Conservation (phyloP, 2,888 invertebrate genomes). For the Cheilosia grossa region DNA sequence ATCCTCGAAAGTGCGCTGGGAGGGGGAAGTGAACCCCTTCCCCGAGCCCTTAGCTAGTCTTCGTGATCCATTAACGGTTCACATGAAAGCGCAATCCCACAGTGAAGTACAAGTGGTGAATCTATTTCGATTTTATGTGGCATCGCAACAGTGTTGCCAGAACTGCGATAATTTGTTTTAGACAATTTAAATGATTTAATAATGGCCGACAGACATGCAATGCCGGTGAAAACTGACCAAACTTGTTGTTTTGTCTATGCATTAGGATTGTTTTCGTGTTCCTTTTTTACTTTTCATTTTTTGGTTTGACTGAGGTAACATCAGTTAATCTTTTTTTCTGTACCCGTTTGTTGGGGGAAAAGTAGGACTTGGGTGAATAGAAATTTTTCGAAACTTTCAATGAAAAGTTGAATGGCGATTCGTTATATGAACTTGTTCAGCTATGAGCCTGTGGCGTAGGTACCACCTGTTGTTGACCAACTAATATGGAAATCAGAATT, state of each 20-base stretch:
- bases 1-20: background rate
- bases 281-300: background rate
- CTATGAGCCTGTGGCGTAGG: background rate
- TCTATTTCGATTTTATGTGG: conserved; percentile 62
- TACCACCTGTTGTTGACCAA: conserved; percentile 17
- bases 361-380: conserved; percentile 37
- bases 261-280: conserved; percentile 14
- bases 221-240: conserved; percentile 43
- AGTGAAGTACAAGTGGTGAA: conserved; percentile 37
- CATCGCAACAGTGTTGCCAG: conserved; percentile 54
- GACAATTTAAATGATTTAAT: conserved; percentile 34
- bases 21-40: background rate
- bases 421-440: conserved; percentile 45
- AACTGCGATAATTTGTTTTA: conserved; percentile 38
- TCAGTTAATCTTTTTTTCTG: background rate
- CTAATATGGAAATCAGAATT: conserved; percentile 7
- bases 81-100: background rate
- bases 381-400: conserved; percentile 60
- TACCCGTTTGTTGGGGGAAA: conserved; percentile 5
- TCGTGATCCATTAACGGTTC: conserved; percentile 39
- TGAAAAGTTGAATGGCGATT: conserved; percentile 47
- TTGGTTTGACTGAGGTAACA: conserved; percentile 4
- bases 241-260: conserved; percentile 27
- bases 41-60: conserved; percentile 2
- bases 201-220: conserved; percentile 17